Evolutionary conservation across 2,888 invertebrate genomes (phyloP).

Genomic region (Cheilosia vulpina): DNA sequence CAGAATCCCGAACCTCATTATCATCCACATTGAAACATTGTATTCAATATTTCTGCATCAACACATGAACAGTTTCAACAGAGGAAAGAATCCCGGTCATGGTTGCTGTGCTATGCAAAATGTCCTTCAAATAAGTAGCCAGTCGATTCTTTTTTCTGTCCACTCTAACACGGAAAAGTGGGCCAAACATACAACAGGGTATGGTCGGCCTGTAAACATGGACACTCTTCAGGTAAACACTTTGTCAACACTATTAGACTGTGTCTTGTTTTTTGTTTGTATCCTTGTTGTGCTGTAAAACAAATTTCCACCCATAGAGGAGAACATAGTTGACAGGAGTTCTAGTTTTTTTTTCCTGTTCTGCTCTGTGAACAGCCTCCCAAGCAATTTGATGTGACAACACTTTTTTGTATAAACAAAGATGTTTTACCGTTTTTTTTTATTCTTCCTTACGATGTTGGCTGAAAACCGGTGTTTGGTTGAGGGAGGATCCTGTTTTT

Average conservation of each 20-base stretch:
- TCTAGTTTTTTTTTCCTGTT: slow-evolving; percentile 3
- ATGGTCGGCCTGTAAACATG: slow-evolving; percentile 36
- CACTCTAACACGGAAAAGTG: slow-evolving; percentile 28
- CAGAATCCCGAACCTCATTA: too few relatives aligned
- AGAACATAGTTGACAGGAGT: slow-evolving; percentile 16
- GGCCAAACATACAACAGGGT: slow-evolving; percentile 11
- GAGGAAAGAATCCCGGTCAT: background rate
- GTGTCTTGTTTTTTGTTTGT: background rate
- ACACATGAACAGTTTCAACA: background rate
- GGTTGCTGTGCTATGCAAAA: slow-evolving; percentile 3
- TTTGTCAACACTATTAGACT: slow-evolving; percentile 57
- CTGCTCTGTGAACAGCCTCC: background rate
- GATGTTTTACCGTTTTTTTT: background rate
- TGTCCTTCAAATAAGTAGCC: slow-evolving; percentile 8
- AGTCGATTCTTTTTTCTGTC: slow-evolving; percentile 12
- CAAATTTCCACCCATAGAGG: slow-evolving; percentile 2
- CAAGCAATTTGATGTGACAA: slow-evolving; percentile 34
- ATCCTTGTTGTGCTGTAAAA: slow-evolving; percentile 15
- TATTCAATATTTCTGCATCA: too few relatives aligned
- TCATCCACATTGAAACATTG: too few relatives aligned
- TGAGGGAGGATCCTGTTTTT: background rate
- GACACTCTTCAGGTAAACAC: slow-evolving; percentile 57
- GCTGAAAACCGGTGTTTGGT: background rate
- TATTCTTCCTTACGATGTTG: background rate
- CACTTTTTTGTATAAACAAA: slow-evolving; percentile 4